These are phyloP conservation scores for Sapayoa aenigma DNA, from an alignment of 2,113 vertebrate genomes.

Conservation along the genomic window DNA sequence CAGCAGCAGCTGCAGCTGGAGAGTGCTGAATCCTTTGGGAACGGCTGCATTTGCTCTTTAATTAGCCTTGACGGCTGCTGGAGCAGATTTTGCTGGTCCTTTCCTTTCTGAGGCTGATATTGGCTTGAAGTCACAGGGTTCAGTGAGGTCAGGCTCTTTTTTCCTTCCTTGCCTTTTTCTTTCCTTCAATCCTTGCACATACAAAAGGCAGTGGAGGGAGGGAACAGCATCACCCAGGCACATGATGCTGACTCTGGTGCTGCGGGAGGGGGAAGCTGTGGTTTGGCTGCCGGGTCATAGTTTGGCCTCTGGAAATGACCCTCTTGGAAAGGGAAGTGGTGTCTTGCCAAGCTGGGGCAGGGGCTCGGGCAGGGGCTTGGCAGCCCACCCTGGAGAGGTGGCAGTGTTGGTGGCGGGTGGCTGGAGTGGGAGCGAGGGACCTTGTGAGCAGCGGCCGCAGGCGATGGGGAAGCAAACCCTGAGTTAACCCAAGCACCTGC, in stretches of 20 bases:
- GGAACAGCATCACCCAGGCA: neutral
- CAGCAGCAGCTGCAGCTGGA: neutral
- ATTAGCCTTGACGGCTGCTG: neutral
- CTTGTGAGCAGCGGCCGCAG: rapidly evolving
- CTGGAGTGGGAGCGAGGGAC: neutral
- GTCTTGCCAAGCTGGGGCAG: neutral
- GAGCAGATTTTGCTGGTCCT: neutral
- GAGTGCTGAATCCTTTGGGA: neutral
- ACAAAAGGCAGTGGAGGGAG: neutral
- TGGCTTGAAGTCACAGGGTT: neutral
- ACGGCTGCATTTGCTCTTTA: neutral
- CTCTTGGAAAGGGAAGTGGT: neutral
- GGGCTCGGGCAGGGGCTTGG: rapidly evolving
- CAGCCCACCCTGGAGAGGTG: rapidly evolving
- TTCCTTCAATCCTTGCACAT: neutral
- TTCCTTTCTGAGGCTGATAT: neutral
- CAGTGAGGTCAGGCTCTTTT: neutral
- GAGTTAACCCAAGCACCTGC: neutral
- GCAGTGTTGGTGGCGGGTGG: rapidly evolving
- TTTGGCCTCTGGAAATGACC: neutral
- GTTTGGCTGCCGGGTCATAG: neutral
- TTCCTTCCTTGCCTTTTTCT: neutral
- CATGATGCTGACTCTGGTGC: slow-evolving; percentile 1
- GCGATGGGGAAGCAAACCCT: neutral
- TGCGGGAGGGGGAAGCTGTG: slow-evolving; percentile 27